Evolutionary conservation across 2,888 invertebrate species (phyloP), one percentile per base, ranked within the genome.

Genomic region (Clitarchus hookeri): DNA sequence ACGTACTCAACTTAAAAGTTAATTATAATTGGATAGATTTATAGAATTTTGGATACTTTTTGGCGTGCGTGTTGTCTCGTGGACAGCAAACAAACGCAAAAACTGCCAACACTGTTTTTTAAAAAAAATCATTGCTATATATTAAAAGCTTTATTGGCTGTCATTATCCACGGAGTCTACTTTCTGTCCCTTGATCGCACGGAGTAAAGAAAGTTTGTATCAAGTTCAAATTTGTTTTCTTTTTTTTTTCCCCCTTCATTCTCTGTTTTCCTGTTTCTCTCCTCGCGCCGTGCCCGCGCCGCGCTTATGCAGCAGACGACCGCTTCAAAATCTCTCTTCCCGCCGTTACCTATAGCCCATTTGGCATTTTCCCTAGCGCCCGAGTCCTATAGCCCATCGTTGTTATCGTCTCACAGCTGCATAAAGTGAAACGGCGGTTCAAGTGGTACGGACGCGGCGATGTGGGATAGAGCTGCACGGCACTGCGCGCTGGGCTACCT

Each of bases 401-500:
- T 92, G 92, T 92, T 92, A 92, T 92, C 91, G 91, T 92, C 92
- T 91, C 92, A 91, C 92, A 92, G 92, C 92, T 92, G 92, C 92
- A 92, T 92, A 92, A 92, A 92, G 92, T 92, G 88, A 88, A 88
- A 88, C 87, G 88, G 88, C 87, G 88, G 86, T 86, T 86, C 87
- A 85, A 86, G 77, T 54, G 84, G 87, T 85, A 82, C 53, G 48
- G 80, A 23, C 84, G 48, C 48, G 19, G 44, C 77, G 23, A 44
- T 44, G 78, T 82, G 83, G 87, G 86, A 84, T 85, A 87, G 86
- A 87, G 87, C 86, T 16, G 87, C 78, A 82, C 27, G 82, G 82
- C 86, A 85, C 82, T 86, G 86, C 86, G 84, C 87, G 82, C 54
- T 86, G 25, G 53, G 36, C 83, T 83, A 26, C 84, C 84, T 83